Evolutionary conservation across 2,797 vertebrate genomes (phyloP), one percentile per base, ranked within the genome.

Genomic region (Lindbergichthys nudifrons): DNA sequence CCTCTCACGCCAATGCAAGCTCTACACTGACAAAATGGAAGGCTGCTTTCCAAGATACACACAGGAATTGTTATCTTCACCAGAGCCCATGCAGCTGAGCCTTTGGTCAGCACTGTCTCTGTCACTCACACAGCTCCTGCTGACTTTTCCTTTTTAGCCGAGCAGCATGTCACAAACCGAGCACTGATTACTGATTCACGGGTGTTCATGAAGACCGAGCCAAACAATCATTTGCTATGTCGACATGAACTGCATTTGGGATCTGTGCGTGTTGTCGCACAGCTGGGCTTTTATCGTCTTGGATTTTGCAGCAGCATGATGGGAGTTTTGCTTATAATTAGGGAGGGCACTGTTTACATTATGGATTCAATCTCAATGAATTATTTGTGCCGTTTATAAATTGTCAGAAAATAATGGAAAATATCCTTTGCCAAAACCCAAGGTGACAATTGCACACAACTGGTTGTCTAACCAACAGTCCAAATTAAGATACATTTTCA

Each of bases 1-100:
- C 76, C 75, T 36, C 60, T 79, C 81, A 73, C 50, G 9, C 53
- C 81, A 51, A 43, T 45, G 16, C 65, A 77, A 69, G 67, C 13
- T 0, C 58, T 5, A 0, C 58, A 10, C 23, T 48, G 72, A 80
- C 85, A 88, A 89, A 90, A 89, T 82, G 84, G 84, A 81, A 84
- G 83, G 63, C 77, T 50, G 76, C 65, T 50, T 53, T 50, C 64
- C 10, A 0, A 82, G 71, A 83, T 54, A 51, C 70, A 54, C 73
- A 73, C 66, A 0, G 32, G 68, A 39, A 62, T 75, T 77, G 4
- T 77, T 81, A 4, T 46, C 65, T 50, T 45, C 51, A 45, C 63
- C 47, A 12, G 65, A 43, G 39, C 56, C 68, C 60, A 41, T 23
- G 67, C 61, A 59, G 71, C 62, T 1, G 32, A 79, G 70, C 48